phyloP scores from a whole-genome alignment of 64 coral and sea anemone genomes.

The Cladopsammia gracilis region DNA sequence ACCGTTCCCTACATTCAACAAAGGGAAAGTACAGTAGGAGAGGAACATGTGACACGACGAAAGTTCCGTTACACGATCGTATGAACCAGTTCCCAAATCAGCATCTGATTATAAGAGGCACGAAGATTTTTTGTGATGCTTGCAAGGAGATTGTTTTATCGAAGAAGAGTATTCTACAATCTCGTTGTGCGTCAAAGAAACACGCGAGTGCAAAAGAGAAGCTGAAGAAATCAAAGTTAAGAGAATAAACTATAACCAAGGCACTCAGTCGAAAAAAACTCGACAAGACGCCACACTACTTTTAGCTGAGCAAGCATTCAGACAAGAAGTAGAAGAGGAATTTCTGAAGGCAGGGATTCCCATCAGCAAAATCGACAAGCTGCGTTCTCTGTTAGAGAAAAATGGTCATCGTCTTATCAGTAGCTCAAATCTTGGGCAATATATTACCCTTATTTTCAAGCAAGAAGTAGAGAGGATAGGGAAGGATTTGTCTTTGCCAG shows the following conservation, averaged over 20 bases:
- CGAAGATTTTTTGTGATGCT: slow-evolving; percentile 51
- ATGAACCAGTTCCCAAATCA: slow-evolving; percentile 34
- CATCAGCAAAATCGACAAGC: too few species aligned
- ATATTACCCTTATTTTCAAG: slow-evolving; percentile 68
- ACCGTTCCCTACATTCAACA: background rate
- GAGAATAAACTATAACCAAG: slow-evolving; percentile 46
- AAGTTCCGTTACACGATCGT: slow-evolving; percentile 18
- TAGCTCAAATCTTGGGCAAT: slow-evolving; percentile 68
- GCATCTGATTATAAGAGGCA: slow-evolving; percentile 1
- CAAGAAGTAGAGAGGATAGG: slow-evolving; percentile 54
- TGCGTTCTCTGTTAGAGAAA: too few species aligned
- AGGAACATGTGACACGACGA: slow-evolving; percentile 31
- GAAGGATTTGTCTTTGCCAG: slow-evolving; percentile 67
- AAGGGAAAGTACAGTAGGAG: slow-evolving; percentile 40
- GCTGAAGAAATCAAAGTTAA: slow-evolving; percentile 50
- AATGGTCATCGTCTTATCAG: too few species aligned
- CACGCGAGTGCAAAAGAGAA: slow-evolving; percentile 38
- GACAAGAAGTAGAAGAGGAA: slow-evolving; percentile 53
- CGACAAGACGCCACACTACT: slow-evolving; percentile 36
- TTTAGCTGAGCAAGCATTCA: too few species aligned
- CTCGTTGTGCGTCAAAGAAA: slow-evolving; percentile 33
- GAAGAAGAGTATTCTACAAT: slow-evolving; percentile 48
- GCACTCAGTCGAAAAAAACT: slow-evolving; percentile 37
- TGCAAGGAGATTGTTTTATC: slow-evolving; percentile 43
- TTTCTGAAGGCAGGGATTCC: slow-evolving; percentile 82